Base-by-base conservation (phyloP, 1,140 invertebrate species). In the Neodiprion fabricii region DNA sequence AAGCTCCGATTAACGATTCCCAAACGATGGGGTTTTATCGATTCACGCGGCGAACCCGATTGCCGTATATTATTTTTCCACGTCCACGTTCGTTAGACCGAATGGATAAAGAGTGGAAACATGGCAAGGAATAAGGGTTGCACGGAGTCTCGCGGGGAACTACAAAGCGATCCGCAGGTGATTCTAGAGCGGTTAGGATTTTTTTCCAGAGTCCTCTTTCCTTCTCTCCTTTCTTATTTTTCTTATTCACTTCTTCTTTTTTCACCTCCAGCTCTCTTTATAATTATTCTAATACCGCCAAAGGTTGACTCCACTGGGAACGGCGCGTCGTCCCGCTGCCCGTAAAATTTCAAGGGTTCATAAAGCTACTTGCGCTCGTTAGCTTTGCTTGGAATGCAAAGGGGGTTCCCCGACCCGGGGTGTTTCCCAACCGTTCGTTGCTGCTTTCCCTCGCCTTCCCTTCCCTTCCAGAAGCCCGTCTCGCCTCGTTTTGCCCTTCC, bases 301-400 rank as follows among this genome's bases (percentile, higher is more conserved):
- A 9, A 61, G 11, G 11, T 17, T 61, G 28, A 40, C 28, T 40
- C 28, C 28, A 40, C 28, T 40, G 28, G 28, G 28, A 40, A 9
- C 53, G 11, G 11, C 53, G 53, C 53, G n/a, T 12, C 53, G 53
- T 61, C 53, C 53, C 53, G 53, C 28, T 10, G 23, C 4, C 40
- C 70, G 69, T 76, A 70, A 76, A 70, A 76, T 73, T 70, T 75
- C 74, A 71, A 68, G 71, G 74, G 50, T 72, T 75, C 74, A 72
- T 72, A 75, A 69, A 75, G 74, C 74, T 72, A 75, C 74, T 75
- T 75, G 61, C 67, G 61, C 74, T 75, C 74, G 74, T 75, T 75
- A 75, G 66, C 74, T 72, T 70, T 61, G 71, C n/a, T 49, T 69
- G 73, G 49, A 53, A 66, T 12, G 17, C 12, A 49, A 49, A 70